phyloP scores from a whole-genome alignment of 2,797 vertebrate species.

The Valencia hispanica region DNA sequence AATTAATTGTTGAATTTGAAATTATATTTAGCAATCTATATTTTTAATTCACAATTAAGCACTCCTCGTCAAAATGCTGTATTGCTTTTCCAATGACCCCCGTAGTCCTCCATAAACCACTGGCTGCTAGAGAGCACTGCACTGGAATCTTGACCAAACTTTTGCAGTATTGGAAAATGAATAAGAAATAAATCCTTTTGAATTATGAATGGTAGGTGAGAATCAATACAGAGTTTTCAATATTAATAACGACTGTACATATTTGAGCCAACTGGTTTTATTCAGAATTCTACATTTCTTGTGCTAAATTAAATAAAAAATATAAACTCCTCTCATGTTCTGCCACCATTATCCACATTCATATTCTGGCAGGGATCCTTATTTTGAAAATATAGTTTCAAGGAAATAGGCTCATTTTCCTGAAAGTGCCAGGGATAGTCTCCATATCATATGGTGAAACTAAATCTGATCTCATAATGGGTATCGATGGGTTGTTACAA shows the following conservation, averaged over 20 bases:
- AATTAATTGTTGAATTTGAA: too few species aligned
- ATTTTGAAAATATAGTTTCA: constrained; percentile 9
- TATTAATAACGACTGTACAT: too few species aligned
- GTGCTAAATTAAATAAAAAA: not conserved
- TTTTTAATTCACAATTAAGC: too few species aligned
- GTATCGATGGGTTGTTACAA: constrained; percentile 22
- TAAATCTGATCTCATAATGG: constrained; percentile 33
- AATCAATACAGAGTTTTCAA: not conserved
- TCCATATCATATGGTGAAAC: constrained; percentile 36
- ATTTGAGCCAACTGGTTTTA: not conserved
- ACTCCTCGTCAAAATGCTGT: too few species aligned
- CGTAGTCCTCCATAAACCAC: too few species aligned
- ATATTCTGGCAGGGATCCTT: not conserved
- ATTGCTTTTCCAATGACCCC: too few species aligned
- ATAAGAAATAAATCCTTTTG: not conserved
- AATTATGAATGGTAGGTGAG: not conserved
- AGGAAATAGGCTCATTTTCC: constrained; percentile 35
- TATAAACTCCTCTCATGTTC: not conserved
- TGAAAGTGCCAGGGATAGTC: constrained; percentile 25
- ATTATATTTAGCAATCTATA: too few species aligned
- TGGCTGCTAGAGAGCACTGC: not conserved
- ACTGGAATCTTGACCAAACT: not conserved
- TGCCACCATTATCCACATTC: not conserved
- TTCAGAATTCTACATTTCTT: not conserved
- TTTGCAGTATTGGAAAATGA: not conserved